phyloP scores from a whole-genome alignment of 2,113 vertebrate species.

The Corythaeola cristata region DNA sequence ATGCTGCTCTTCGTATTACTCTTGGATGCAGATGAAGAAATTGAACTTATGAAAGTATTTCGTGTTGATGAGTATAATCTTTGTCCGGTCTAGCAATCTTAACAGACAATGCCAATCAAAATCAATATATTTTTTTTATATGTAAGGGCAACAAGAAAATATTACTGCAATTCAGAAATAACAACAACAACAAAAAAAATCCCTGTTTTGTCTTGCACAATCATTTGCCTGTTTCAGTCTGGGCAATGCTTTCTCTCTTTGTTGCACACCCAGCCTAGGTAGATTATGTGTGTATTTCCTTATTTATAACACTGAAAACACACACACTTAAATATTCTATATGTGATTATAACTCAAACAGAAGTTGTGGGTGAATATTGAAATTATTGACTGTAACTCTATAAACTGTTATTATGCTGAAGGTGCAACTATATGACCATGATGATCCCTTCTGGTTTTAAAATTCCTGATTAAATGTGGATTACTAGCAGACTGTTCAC shows the following conservation, averaged over 20 bases:
- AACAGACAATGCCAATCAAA: not conserved
- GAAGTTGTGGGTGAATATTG: not conserved
- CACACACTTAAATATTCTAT: not conserved
- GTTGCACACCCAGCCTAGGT: not conserved
- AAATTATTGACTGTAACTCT: not conserved
- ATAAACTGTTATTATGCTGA: not conserved
- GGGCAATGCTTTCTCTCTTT: not conserved
- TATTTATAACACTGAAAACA: not conserved
- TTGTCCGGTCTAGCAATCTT: not conserved
- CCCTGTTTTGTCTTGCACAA: not conserved
- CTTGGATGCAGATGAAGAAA: constrained; percentile 26
- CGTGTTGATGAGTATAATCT: not conserved
- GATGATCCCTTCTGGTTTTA: not conserved
- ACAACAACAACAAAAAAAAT: not conserved
- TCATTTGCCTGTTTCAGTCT: not conserved
- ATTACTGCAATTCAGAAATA: not conserved
- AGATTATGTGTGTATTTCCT: not conserved
- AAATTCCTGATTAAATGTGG: not conserved
- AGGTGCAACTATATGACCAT: not conserved
- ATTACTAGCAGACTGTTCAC: not conserved
- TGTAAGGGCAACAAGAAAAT: not conserved
- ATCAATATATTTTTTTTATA: not conserved
- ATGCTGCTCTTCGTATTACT: not conserved
- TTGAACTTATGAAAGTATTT: not conserved
- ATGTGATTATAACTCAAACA: not conserved